Conservation (phyloP, 1,140 invertebrate genomes). For the Condylostylus longicornis region DNA sequence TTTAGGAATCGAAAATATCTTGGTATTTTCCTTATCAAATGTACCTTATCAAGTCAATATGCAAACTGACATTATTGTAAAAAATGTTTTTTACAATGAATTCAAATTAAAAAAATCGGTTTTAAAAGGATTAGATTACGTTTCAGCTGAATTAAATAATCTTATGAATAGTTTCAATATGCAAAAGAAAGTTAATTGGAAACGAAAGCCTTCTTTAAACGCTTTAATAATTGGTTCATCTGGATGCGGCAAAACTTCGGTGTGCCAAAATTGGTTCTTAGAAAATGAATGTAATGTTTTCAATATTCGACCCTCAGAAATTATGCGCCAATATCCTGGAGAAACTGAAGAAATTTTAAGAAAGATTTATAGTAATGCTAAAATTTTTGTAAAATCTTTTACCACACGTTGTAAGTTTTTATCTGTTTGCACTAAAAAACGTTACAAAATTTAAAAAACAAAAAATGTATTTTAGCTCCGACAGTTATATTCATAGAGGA, state of each 20-base stretch:
- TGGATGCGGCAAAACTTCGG: conserved; percentile 19
- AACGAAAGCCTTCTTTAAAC: conserved; percentile 12
- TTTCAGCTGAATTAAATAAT: too few species aligned
- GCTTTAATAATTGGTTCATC: conserved; percentile 17
- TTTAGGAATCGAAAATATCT: too few species aligned
- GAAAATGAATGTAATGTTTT: conserved; percentile 17
- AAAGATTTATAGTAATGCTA: conserved; percentile 29
- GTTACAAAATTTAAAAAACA: too few species aligned
- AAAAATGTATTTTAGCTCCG: conserved; percentile 14
- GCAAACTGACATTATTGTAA: too few species aligned
- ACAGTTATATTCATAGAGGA: conserved; percentile 30
- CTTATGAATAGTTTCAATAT: too few species aligned
- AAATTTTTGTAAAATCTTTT: conserved; percentile 15
- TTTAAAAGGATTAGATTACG: too few species aligned
- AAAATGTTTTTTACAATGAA: too few species aligned
- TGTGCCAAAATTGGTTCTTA: conserved; percentile 14
- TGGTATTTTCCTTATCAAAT: too few species aligned
- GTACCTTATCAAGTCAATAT: too few species aligned
- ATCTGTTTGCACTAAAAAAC: background rate
- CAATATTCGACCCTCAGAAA: conserved; percentile 15
- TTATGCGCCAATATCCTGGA: conserved; percentile 29
- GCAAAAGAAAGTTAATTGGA: too few species aligned
- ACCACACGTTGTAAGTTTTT: conserved; percentile 9
- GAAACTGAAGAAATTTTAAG: conserved; percentile 31
- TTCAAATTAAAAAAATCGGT: too few species aligned